Percentiles rank a stretch among this genome's conserved stretches.
These are phyloP conservation scores for Aelia acuminata DNA, from an alignment of 2,888 invertebrate genomes.

Conservation along the genomic window DNA sequence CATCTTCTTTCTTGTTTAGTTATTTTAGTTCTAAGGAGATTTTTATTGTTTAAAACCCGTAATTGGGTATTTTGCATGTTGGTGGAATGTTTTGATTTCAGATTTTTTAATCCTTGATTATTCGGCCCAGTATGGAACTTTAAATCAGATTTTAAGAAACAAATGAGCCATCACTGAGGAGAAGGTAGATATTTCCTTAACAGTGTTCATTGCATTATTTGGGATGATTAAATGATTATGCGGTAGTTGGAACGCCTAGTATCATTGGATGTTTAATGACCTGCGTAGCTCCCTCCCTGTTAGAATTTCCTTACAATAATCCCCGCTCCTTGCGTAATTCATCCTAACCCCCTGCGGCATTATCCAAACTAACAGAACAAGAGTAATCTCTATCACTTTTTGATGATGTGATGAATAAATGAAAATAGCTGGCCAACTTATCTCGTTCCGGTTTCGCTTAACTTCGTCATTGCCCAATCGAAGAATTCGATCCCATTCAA, in stretches of 20 bases:
- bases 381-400: not conserved
- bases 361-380: conserved; percentile 18
- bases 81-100: no score
- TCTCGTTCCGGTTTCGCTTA: not conserved
- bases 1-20: no score
- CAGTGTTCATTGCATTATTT: not conserved
- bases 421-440: not conserved
- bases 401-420: not conserved
- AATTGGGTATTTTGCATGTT: no score
- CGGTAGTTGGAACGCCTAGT: not conserved
- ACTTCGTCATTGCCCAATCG: not conserved
- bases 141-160: not conserved
- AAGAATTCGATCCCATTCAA: no score
- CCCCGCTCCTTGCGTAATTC: not conserved
- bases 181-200: not conserved
- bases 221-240: not conserved
- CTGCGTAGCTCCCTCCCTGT: not conserved
- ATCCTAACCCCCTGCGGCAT: not conserved
- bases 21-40: no score
- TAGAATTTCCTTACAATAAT: not conserved
- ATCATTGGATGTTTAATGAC: not conserved
- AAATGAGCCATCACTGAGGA: not conserved
- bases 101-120: not conserved
- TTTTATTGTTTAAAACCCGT: no score
- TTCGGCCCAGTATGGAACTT: not conserved